Evolutionary conservation across 2,113 vertebrate species (phyloP), one percentile per base, ranked within the genome.

Genomic region (Coturnix japonica): DNA sequence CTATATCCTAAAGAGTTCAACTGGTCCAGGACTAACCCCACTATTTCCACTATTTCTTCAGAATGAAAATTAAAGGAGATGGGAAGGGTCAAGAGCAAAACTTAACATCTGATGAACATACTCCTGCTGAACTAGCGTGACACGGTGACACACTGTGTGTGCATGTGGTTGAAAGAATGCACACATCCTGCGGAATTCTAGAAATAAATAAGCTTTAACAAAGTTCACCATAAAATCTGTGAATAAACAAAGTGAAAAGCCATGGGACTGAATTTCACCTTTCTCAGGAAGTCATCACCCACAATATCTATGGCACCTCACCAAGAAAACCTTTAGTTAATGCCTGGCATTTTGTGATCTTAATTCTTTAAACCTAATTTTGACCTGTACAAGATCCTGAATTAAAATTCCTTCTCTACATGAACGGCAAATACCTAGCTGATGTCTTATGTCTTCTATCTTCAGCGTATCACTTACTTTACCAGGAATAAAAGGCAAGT

Each of bases 211-310:
- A 88, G 43, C 1, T 56, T 64, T 69, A 86, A 59, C 31, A 91
- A 81, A 74, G 59, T 23, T 59, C 21, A 25, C 9, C 4, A 51
- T 54, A 72, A 96, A 89, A 87, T 31, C 47, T 33, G 43, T 20
- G 74, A 65, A 61, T 31, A 86, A 91, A 76, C 21, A 47, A 43
- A 84, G 85, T 37, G 72, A 85, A 41, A 65, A 8, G n/a, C n/a
- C 33, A 67, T 44, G 71, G 75, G 47, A 92, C 71, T 75, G 72
- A 93, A 95, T 91, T 91, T 88, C 30, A 72, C 49, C 69, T 83
- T 96, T 95, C n/a, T 87, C 79, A 91, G 78, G 39, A 94, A 93
- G 95, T 94, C 81, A 46, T 85, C 81, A 80, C 67, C 43, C 30
- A 37, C 74, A 76, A 81, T 21, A 69, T 86, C 71, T 76, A 90